Evolutionary conservation across 2,888 invertebrate species (phyloP), one percentile per base, ranked within the genome.

Genomic region (Teleiodes luculella): DNA sequence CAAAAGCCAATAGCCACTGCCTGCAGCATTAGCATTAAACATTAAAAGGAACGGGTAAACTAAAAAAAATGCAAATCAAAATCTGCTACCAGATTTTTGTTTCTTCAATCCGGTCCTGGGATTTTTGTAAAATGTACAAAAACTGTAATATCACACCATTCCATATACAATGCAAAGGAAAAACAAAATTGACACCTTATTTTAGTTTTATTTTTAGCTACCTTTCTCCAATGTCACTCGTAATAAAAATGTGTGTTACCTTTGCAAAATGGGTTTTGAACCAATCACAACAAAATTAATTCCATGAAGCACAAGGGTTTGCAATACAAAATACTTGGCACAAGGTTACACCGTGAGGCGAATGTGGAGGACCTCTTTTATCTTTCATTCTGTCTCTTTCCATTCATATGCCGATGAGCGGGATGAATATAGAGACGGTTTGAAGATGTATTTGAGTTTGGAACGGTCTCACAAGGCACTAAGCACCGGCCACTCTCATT

Each of bases 401-500:
- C 14, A 20, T 28, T 13, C 3, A 28, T 43, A 43, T 43, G 14
- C 7, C 43, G 28, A 28, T 13, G 43, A 28, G 7, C 28, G 28
- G 28, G 43, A 28, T 5, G 11, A 18, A 24, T 41, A 18, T 41
- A 18, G 3, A 18, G 18, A 11, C 1, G 39, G 20, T 8, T 41
- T 20, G 11, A 41, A 41, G 18, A 20, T 41, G 39, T 6, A 48
- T 5, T 48, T 35, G 33, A n/a, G 16, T 43, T 43, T 28, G 13
- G 20, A 43, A 28, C 13, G 13, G 28, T 20, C 13, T 41, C 48
- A 48, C 48, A 31, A 20, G 33, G 43, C 43, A 43, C 43, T n/a
- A 24, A 31, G 46, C 46, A 46, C 46, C 13, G 48, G 24, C 31
- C 35, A 48, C 48, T 48, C 48, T 48, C 48, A 47, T 47, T 18